Conservation (phyloP, 2,113 vertebrate species). For the Andinoacara biseriatus region DNA sequence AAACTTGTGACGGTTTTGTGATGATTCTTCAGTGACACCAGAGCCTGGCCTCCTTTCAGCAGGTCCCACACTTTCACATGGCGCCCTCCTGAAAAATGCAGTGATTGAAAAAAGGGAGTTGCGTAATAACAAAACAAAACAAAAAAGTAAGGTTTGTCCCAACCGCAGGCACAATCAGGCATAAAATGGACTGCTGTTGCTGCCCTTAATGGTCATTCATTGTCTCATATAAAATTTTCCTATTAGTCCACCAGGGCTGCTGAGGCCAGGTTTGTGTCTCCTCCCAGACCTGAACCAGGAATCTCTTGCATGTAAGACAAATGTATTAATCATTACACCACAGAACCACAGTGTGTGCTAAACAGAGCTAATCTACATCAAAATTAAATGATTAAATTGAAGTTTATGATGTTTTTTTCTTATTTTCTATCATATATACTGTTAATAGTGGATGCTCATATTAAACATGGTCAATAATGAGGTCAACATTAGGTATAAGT, state of each 20-base stretch:
- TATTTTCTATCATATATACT: not conserved
- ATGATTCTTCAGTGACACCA: conserved; percentile 95
- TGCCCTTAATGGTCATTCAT: not conserved
- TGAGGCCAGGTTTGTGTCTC: no score
- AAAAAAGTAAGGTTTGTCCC: not conserved
- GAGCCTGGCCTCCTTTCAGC: conserved; percentile 91
- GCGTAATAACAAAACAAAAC: not conserved
- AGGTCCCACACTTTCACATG: conserved; percentile 97
- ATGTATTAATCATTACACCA: no score
- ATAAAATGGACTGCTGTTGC: conserved; percentile 6
- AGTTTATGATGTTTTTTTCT: not conserved
- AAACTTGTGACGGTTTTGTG: conserved; percentile 97
- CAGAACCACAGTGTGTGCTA: no score
- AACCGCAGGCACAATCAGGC: not conserved
- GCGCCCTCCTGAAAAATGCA: conserved; percentile 84
- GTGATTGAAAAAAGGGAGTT: not conserved
- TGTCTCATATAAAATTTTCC: not conserved
- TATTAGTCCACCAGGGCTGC: no score
- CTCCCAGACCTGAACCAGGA: no score
- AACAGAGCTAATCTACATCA: not conserved
- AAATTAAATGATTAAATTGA: accelerated
- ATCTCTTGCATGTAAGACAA: no score
- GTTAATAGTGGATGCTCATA: not conserved
- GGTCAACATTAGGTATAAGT: not conserved
- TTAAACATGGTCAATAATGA: not conserved